phyloP scores from a whole-genome alignment of 92 coral and sea anemone species.

The Zoanthus solanderi region DNA sequence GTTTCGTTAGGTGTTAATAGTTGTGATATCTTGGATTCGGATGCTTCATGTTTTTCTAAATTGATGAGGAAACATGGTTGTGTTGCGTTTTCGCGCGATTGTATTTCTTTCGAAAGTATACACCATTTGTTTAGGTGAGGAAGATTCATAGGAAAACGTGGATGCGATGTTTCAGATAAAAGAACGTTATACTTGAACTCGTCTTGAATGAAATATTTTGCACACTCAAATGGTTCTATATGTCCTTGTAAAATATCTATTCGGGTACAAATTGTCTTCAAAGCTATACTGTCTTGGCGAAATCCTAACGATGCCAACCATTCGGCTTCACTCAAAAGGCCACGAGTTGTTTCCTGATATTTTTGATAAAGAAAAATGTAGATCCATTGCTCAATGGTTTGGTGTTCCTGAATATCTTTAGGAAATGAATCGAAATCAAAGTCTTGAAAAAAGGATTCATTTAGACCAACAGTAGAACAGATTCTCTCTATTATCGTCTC shows the following conservation, averaged over 20 bases:
- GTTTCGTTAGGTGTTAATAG: too few species aligned
- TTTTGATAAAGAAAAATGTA: slow-evolving; percentile 27
- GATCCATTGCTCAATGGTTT: slow-evolving; percentile 47
- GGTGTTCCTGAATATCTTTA: too few species aligned
- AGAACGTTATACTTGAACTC: too few species aligned
- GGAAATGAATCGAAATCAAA: slow-evolving; percentile 29
- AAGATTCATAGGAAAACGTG: too few species aligned
- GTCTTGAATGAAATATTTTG: slow-evolving; percentile 46
- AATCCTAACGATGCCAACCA: slow-evolving; percentile 60
- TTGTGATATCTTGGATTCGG: neutral
- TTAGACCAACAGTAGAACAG: slow-evolving; percentile 52
- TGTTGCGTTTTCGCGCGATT: neutral
- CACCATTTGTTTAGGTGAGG: slow-evolving; percentile 25
- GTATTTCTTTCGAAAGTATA: neutral
- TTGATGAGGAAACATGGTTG: slow-evolving; percentile 24
- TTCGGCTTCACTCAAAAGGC: slow-evolving; percentile 9
- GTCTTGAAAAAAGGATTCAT: slow-evolving; percentile 44
- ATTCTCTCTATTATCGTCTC: neutral
- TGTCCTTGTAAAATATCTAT: slow-evolving; percentile 23
- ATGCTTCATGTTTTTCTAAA: slow-evolving; percentile 27
- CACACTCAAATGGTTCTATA: slow-evolving; percentile 56
- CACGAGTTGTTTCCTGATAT: too few species aligned
- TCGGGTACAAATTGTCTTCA: slow-evolving; percentile 41
- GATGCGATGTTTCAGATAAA: too few species aligned
- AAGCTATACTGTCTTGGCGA: slow-evolving; percentile 23